phyloP scores from a whole-genome alignment of 1,140 invertebrate species.

The Vollenhovia emeryi region DNA sequence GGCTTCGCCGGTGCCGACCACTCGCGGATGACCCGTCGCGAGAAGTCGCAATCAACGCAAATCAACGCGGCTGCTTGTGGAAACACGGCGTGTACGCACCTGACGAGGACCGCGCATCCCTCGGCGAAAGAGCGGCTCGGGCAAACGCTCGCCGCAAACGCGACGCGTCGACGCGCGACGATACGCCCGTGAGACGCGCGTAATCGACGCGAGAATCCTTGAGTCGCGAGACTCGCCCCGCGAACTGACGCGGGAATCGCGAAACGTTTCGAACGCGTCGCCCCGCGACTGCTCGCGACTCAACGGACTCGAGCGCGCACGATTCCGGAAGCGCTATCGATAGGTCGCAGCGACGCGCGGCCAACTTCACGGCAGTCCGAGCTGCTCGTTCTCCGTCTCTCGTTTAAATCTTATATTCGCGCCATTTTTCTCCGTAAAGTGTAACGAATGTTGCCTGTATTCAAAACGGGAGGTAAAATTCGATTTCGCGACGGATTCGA shows the following conservation, averaged over 20 bases:
- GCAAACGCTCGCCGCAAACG: too few species aligned
- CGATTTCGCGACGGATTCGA: neutral
- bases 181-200: neutral
- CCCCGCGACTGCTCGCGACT: neutral
- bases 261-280: neutral
- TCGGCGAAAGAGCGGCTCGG: too few species aligned
- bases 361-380: neutral
- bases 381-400: neutral
- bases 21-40: neutral
- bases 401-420: neutral
- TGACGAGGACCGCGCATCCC: too few species aligned
- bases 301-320: too few species aligned
- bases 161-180: neutral
- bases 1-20: neutral
- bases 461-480: neutral
- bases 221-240: neutral
- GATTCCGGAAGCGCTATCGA: too few species aligned
- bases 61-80: neutral
- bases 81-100: neutral
- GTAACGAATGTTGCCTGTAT: neutral
- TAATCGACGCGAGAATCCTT: neutral
- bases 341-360: too few species aligned
- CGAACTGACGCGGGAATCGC: neutral
- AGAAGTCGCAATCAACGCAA: too few species aligned
- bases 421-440: neutral